A percentile compares a stretch with the other conserved stretches of the same genome.
Conservation (phyloP, 2,888 invertebrate species). For the Azorinus chamasolen region DNA sequence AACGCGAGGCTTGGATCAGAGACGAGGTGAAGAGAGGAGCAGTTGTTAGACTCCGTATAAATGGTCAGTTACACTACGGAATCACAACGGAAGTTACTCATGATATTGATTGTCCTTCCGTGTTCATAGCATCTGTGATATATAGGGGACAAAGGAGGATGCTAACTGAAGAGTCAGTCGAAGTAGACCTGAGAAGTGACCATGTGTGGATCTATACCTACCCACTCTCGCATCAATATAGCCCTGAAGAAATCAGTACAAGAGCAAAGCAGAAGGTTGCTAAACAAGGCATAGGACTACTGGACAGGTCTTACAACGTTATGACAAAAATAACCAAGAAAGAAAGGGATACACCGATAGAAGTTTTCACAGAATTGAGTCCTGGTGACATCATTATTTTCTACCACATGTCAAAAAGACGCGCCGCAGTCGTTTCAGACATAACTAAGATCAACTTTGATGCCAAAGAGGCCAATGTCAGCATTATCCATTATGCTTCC, state of each 20-base stretch:
- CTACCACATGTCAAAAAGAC: constrained; percentile 24
- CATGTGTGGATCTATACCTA: constrained; percentile 37
- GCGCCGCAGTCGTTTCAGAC: constrained; percentile 26
- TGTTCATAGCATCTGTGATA: constrained; percentile 26
- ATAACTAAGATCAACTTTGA: not conserved
- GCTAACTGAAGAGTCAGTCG: constrained; percentile 24
- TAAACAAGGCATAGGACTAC: constrained; percentile 3
- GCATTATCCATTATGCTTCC: constrained; percentile 39
- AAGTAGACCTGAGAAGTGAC: constrained; percentile 23
- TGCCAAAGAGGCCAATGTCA: constrained; percentile 9
- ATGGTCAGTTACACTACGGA: constrained; percentile 24
- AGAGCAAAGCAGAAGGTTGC: constrained; percentile 15
- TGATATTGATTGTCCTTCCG: not conserved
- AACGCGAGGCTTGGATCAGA: constrained; percentile 26
- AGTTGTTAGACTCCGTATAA: constrained; percentile 24
- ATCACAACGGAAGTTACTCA: constrained; percentile 19
- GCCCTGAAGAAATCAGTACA: constrained; percentile 14
- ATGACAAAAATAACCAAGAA: constrained; percentile 27
- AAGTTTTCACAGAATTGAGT: constrained; percentile 13
- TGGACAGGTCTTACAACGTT: constrained; percentile 16
- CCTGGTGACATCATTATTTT: constrained; percentile 23
- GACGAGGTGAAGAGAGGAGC: constrained; percentile 31
- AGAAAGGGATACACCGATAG: constrained; percentile 3
- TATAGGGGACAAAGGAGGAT: constrained; percentile 16
- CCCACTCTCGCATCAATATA: constrained; percentile 21